Evolutionary conservation across 2,797 vertebrate genomes (phyloP).

Genomic region (Gallinago solitaria): DNA sequence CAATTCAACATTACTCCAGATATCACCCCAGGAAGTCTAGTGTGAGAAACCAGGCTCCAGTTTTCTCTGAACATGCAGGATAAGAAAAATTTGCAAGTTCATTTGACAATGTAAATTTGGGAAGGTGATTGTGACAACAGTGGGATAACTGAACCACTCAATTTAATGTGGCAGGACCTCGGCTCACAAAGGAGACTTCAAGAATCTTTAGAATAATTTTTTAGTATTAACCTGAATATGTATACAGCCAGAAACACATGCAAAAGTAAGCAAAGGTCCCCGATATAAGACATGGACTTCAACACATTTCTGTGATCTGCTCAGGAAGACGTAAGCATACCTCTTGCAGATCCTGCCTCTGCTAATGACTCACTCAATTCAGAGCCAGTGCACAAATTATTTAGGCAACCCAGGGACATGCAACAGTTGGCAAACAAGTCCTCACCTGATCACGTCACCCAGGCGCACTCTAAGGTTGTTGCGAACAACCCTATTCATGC

Average conservation of each 20-base stretch:
- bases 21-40: not conserved
- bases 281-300: not conserved
- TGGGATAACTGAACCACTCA: not conserved
- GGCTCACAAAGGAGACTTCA: not conserved
- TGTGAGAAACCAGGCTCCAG: not conserved
- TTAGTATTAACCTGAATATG: not conserved
- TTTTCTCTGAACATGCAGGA: not conserved
- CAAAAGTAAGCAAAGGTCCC: not conserved
- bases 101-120: not conserved
- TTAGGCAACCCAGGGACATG: not conserved
- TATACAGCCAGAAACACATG: not conserved
- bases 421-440: not conserved
- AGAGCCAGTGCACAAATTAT: not conserved
- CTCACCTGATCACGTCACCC: constrained; percentile 96
- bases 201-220: not conserved
- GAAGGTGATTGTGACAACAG: not conserved
- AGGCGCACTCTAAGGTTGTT: constrained; percentile 97
- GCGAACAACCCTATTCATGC: constrained; percentile 98
- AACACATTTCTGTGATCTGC: not conserved
- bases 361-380: not conserved
- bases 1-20: not conserved
- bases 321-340: not conserved
- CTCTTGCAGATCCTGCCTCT: not conserved
- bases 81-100: not conserved
- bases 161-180: not conserved